Base-by-base conservation (phyloP, 2,888 invertebrate genomes). In the Osedax fenrisi region DNA sequence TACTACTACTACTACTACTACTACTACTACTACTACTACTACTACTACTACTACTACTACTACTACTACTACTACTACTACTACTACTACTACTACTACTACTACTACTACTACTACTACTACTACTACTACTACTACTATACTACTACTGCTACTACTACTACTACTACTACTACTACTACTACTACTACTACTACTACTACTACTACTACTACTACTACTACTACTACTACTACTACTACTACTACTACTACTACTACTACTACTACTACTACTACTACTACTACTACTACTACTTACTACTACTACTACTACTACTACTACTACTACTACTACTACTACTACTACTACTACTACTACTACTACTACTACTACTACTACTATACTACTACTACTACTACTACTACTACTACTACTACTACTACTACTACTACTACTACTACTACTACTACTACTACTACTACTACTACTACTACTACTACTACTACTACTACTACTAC, bases 121-220 rank as follows among this genome's bases (percentile, higher is more conserved):
- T 56, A 56, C 56, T 56, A 17, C 56, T 56, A 56, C 56, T 56
- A 56, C n/a, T n/a, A n/a, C n/a, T n/a, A n/a, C n/a, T n/a, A n/a
- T n/a, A 17, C 5, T 21, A 64, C 64, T 64, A 64, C 64, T 10
- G n/a, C 64, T 64, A 64, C 64, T 10, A 64, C 64, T 64, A 64
- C 64, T 64, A 64, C 64, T 64, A 64, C 64, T 64, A 64, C 64
- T 64, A 64, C 64, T 64, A 64, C 64, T 64, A 64, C 64, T 64
- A 64, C 64, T 64, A 64, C 64, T 64, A 64, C 64, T 64, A 64
- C 64, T 64, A 64, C 64, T 64, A 64, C 64, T 64, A 64, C 64
- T 64, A 64, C 64, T 64, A 64, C 64, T 64, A 64, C 64, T 64
- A 64, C 64, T 64, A 64, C 64, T 64, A 64, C 64, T 64, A 64